These are phyloP conservation scores for Pelobates cultripes DNA, from an alignment of 2,797 vertebrate genomes.

Conservation along the genomic window DNA sequence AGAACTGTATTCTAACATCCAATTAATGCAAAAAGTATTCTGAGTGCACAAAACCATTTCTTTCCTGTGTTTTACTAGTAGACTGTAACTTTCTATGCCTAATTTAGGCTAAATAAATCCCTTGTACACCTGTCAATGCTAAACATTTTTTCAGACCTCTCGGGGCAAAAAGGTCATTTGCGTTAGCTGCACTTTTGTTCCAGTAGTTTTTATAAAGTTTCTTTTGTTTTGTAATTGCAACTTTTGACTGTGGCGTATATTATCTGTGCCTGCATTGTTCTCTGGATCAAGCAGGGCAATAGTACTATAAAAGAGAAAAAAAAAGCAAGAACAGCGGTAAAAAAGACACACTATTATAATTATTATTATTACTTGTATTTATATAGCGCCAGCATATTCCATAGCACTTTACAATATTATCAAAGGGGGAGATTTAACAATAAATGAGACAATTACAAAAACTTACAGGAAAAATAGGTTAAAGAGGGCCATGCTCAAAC, in stretches of 20 bases:
- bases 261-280: background rate
- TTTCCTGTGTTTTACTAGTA: conserved; percentile 28
- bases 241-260: background rate
- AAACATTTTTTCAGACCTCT: conserved; percentile 43
- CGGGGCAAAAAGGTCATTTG: conserved; percentile 27
- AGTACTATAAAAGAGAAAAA: background rate
- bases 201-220: conserved; percentile 21
- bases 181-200: conserved; percentile 49
- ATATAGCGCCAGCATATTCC: too few species aligned
- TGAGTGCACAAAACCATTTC: background rate
- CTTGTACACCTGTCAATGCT: conserved; percentile 43
- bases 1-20: conserved; percentile 58
- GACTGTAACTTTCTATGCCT: conserved; percentile 35
- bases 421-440: too few species aligned
- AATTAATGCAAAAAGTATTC: conserved; percentile 59
- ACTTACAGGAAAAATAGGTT: too few species aligned
- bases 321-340: too few species aligned
- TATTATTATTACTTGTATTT: too few species aligned
- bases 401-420: too few species aligned
- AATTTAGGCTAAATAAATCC: conserved; percentile 42
- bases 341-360: too few species aligned
- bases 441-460: too few species aligned
- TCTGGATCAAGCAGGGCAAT: background rate
- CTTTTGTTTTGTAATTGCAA: conserved; percentile 34
- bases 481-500: too few species aligned